These are phyloP conservation scores for Drosophila pseudoobscura DNA, from an alignment of 1,140 invertebrate genomes.

Conservation along the genomic window DNA sequence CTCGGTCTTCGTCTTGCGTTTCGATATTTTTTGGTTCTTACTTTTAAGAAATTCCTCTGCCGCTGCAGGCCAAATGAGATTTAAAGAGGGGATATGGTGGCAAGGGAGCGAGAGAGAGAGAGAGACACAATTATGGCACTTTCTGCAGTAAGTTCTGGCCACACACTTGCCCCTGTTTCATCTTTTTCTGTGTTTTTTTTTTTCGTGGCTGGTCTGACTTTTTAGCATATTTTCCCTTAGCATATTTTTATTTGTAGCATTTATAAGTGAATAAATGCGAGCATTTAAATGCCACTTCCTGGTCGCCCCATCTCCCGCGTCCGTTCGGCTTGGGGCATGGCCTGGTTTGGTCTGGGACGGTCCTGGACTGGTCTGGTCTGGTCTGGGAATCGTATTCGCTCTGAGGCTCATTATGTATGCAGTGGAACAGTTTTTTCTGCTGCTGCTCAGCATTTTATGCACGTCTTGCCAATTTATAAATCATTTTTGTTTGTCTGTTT, in stretches of 20 bases:
- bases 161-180: slow-evolving; percentile 66
- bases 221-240: slow-evolving; percentile 75
- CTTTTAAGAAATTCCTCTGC: slow-evolving; percentile 60
- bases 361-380: not conserved
- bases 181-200: not conserved
- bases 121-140: slow-evolving; percentile 21
- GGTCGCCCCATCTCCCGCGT: slow-evolving; percentile 8
- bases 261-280: slow-evolving; percentile 81
- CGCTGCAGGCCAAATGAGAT: slow-evolving; percentile 79
- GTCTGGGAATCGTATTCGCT: slow-evolving; percentile 41
- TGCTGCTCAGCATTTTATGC: slow-evolving; percentile 77
- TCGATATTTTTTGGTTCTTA: not conserved
- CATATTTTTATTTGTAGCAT: slow-evolving; percentile 81
- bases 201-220: slow-evolving; percentile 45
- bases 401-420: slow-evolving; percentile 74
- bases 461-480: slow-evolving; percentile 81
- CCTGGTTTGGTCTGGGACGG: slow-evolving; percentile 25
- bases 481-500: slow-evolving; percentile 81
- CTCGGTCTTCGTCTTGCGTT: slow-evolving; percentile 7
- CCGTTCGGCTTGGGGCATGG: slow-evolving; percentile 32
- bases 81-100: slow-evolving; percentile 60
- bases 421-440: slow-evolving; percentile 68
- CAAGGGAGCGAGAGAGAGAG: slow-evolving; percentile 19
- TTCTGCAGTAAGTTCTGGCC: slow-evolving; percentile 54
- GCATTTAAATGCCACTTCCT: slow-evolving; percentile 79